Evolutionary conservation across 2,797 vertebrate genomes (phyloP).

Genomic region (Bucorvus abyssinicus): DNA sequence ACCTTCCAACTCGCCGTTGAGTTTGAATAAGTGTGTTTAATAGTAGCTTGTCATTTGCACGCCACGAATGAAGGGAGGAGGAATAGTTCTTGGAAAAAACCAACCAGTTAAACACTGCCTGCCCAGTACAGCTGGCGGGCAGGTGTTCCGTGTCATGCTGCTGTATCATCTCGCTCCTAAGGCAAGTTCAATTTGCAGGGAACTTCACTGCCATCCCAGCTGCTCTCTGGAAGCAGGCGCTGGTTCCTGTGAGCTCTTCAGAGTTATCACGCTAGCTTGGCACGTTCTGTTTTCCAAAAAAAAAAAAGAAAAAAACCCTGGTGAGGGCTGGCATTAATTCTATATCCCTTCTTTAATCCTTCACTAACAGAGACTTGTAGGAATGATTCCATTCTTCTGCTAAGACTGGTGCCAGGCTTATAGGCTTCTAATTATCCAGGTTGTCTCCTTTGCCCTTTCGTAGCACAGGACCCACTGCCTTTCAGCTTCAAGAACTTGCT

Average conservation of each 20-base stretch:
- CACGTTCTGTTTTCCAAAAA: background rate
- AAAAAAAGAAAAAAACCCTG: no score
- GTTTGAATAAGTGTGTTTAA: constrained; percentile 41
- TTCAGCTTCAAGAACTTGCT: background rate
- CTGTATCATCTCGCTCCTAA: background rate
- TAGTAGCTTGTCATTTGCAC: constrained; percentile 28
- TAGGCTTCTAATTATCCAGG: constrained; percentile 1
- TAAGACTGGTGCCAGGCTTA: background rate
- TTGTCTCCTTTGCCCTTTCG: constrained; percentile 6
- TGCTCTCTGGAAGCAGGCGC: background rate
- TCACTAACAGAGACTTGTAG: background rate
- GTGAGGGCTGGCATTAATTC: constrained; percentile 1
- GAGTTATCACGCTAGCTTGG: background rate
- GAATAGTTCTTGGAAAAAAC: constrained; percentile 31
- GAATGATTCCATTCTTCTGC: constrained; percentile 2
- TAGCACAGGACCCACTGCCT: background rate
- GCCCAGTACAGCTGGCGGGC: constrained; percentile 17
- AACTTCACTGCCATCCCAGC: background rate
- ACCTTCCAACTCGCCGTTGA: background rate
- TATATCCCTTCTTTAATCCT: background rate
- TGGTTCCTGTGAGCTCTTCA: background rate
- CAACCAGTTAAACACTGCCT: constrained; percentile 31
- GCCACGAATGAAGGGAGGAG: background rate
- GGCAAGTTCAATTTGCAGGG: background rate
- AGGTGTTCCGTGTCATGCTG: background rate